Evolutionary conservation across 2,797 vertebrate species (phyloP).

Genomic region (Phylloscopus collybita): DNA sequence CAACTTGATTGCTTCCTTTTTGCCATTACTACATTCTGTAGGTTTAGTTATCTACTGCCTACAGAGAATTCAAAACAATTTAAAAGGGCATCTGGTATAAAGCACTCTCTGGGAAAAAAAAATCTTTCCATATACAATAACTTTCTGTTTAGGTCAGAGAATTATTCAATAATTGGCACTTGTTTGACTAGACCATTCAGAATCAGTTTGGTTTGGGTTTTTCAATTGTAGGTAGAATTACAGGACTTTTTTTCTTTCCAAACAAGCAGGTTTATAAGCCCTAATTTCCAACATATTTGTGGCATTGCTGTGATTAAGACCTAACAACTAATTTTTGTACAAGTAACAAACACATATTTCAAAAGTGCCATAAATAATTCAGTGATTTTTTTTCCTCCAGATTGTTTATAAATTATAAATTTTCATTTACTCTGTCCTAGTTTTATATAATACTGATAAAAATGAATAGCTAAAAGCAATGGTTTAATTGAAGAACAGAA

Average conservation of each 20-base stretch:
- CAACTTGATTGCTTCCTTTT: slow-evolving; percentile 92
- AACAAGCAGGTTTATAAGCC: slow-evolving; percentile 75
- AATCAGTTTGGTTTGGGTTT: slow-evolving; percentile 78
- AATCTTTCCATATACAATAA: slow-evolving; percentile 83
- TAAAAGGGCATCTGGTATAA: slow-evolving; percentile 94
- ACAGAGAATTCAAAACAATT: slow-evolving; percentile 91
- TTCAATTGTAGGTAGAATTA: slow-evolving; percentile 79
- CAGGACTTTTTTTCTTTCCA: slow-evolving; percentile 60
- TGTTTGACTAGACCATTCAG: slow-evolving; percentile 90
- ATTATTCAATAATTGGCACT: slow-evolving; percentile 93
- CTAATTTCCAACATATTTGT: slow-evolving; percentile 79
- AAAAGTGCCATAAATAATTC: slow-evolving; percentile 82
- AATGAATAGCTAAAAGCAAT: slow-evolving; percentile 55
- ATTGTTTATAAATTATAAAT: slow-evolving; percentile 86
- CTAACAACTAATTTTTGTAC: slow-evolving; percentile 80
- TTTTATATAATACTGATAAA: slow-evolving; percentile 77
- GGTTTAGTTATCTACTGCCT: slow-evolving; percentile 88
- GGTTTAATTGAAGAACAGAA: slow-evolving; percentile 65
- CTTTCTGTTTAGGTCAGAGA: slow-evolving; percentile 85
- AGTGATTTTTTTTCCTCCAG: slow-evolving; percentile 74
- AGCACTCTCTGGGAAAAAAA: slow-evolving; percentile 74
- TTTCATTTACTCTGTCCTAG: slow-evolving; percentile 82
- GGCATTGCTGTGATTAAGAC: slow-evolving; percentile 79
- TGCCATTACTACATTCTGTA: slow-evolving; percentile 80
- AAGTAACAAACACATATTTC: slow-evolving; percentile 82